Evolutionary conservation across 2,888 invertebrate species (phyloP), one percentile per base, ranked within the genome.

Genomic region (Mactromeris polynyma): DNA sequence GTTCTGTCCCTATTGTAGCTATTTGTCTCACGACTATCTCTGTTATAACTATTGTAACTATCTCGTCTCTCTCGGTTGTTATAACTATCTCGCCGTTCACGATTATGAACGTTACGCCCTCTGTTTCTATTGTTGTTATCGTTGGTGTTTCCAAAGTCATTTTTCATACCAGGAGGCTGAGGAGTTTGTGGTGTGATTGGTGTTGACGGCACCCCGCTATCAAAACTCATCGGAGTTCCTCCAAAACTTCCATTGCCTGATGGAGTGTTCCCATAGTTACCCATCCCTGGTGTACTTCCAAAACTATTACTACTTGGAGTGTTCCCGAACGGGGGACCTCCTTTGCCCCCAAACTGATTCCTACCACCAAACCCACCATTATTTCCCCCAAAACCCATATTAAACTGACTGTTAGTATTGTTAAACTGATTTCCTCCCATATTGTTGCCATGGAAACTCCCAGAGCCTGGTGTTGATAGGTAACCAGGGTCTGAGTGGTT

Each of bases 401-500:
- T 83, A 87, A 90, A 90, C 81, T 90, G 90, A 86, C 82, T 89
- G 77, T 69, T 88, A 36, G 77, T 89, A 54, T 83, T 89, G n/a
- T 87, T 87, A 33, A 84, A 90, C 81, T 87, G 87, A 84, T 81
- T 87, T 38, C 89, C 58, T 3, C 83, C 83, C 51, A 87, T 85
- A 64, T 83, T 91, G 33, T 89, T 82, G n/a, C 83, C 86, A 54
- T 79, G 87, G 77, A 83, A 89, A 84, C 79, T 54, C 33, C 84
- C 91, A 14, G 93, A 92, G 31, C 88, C 87, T n/a, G 93, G 92
- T 14, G 93, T 93, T 9, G 89, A 89, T 21, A 91, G 19, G 84
- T 92, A 94, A 14, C 92, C 93, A 36, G 42, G 86, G 58, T 93
- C 93, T 36, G 90, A 89, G 78, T 90, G 90, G 58, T 89, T 90